Percentiles rank a stretch among this genome's conserved stretches.
Conservation (phyloP, 2,113 vertebrate species). For the Bufo bufo region DNA sequence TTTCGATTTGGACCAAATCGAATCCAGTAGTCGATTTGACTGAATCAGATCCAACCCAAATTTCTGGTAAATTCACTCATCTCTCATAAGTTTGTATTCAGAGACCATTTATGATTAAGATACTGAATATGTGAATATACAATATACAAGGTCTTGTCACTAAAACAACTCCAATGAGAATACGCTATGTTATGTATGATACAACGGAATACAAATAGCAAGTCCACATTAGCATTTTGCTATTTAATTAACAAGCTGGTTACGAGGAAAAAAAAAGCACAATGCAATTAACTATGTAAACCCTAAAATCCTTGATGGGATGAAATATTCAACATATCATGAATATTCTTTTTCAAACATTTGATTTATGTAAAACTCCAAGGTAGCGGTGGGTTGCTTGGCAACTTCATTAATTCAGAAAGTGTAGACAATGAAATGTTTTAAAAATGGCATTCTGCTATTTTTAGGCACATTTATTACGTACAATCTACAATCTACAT, state of each 20-base stretch:
- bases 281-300: background rate
- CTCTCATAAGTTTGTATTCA: background rate
- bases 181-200: background rate
- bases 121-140: background rate
- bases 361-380: constrained; percentile 27
- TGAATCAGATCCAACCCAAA: too few species aligned
- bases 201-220: background rate
- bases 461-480: constrained; percentile 25
- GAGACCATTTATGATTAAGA: background rate
- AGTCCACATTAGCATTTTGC: background rate
- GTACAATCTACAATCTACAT: background rate
- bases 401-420: constrained; percentile 48
- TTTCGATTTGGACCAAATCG: too few species aligned
- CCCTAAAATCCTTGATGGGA: background rate
- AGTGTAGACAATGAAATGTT: constrained; percentile 25
- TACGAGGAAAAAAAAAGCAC: background rate
- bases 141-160: background rate
- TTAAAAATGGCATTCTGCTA: background rate
- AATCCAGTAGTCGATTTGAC: too few species aligned
- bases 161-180: background rate
- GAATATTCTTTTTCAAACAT: constrained; percentile 26
- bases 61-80: too few species aligned
- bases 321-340: constrained; percentile 5
- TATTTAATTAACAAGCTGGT: background rate
- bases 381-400: constrained; percentile 32